Conservation (phyloP, 2,797 vertebrate species). For the Eurystomus glaucurus region DNA sequence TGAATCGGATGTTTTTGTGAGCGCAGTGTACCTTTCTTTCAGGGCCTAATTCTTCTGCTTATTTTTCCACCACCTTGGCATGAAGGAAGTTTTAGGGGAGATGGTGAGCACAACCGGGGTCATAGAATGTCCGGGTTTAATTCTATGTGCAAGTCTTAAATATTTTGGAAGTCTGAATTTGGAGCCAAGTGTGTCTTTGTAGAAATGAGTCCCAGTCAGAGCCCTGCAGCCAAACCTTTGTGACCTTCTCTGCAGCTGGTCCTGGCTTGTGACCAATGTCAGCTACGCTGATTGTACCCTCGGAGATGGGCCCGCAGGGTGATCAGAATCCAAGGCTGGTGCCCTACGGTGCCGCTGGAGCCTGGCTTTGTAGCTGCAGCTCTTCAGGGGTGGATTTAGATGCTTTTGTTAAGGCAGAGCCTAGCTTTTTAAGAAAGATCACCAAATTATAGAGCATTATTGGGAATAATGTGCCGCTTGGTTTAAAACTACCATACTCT, state of each 20-base stretch:
- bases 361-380: background rate
- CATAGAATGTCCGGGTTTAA: background rate
- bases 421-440: background rate
- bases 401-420: background rate
- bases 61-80: background rate
- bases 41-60: background rate
- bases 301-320: background rate
- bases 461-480: background rate
- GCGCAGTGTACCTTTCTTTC: fast-evolving
- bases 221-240: background rate
- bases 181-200: background rate
- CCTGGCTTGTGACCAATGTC: fast-evolving
- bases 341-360: background rate
- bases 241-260: background rate
- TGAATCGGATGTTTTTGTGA: background rate
- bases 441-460: background rate
- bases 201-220: background rate
- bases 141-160: background rate
- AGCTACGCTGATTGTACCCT: background rate
- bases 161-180: background rate
- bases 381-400: background rate
- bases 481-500: background rate
- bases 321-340: background rate
- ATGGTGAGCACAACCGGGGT: background rate
- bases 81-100: background rate